Evolutionary conservation across 2,888 invertebrate species (phyloP).

Genomic region (Heliothis peltigera): DNA sequence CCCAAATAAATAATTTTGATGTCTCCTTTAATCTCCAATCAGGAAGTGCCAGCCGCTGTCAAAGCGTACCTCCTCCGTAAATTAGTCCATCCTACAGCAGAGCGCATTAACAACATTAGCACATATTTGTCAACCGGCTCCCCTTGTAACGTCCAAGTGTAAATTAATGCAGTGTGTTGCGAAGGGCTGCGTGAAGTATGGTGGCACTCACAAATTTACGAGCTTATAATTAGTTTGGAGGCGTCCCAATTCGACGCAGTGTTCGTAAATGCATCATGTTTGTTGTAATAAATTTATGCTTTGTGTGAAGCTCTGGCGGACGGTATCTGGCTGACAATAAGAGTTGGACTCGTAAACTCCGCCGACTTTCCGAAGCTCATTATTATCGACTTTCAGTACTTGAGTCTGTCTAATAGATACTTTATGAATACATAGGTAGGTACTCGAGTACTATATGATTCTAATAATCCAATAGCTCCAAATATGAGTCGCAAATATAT

Average conservation of each 20-base stretch:
- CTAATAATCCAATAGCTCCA: no score
- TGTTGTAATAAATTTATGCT: constrained; percentile 41
- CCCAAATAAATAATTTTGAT: constrained; percentile 4
- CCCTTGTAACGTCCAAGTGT: constrained; percentile 67
- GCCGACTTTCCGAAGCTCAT: background rate
- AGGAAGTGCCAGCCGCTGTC: constrained; percentile 42
- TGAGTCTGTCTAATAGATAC: background rate
- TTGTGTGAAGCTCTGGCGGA: constrained; percentile 25
- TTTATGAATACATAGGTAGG: no score
- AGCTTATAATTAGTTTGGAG: constrained; percentile 81
- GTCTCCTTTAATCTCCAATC: constrained; percentile 29
- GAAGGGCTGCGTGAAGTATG: constrained; percentile 68
- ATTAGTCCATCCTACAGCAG: constrained; percentile 48
- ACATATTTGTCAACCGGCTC: constrained; percentile 62
- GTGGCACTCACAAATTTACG: constrained; percentile 71
- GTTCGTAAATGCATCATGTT: constrained; percentile 61
- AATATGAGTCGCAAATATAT: no score
- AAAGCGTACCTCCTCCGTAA: constrained; percentile 31
- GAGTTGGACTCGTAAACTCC: background rate
- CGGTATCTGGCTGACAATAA: background rate
- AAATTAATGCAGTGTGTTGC: constrained; percentile 66
- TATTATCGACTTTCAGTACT: background rate
- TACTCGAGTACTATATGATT: no score
- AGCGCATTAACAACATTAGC: constrained; percentile 59
- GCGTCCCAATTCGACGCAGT: constrained; percentile 72